Conservation (phyloP, 2,797 vertebrate species). For the Anas acuta region DNA sequence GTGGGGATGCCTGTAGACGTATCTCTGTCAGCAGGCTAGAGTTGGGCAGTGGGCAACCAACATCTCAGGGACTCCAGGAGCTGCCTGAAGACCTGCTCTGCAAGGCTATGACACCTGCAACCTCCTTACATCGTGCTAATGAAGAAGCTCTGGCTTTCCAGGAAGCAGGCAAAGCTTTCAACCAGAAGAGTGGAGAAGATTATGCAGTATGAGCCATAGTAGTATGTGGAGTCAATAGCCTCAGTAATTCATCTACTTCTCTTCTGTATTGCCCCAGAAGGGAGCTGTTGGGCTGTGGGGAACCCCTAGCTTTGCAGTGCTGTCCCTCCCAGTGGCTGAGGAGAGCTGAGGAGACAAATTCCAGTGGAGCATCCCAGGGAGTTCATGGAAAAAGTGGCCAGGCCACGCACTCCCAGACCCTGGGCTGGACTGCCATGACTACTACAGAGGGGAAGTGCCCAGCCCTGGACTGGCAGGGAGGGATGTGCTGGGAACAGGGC, state of each 20-base stretch:
- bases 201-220: background rate
- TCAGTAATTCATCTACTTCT: background rate
- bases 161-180: background rate
- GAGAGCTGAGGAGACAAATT: background rate
- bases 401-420: too few species aligned
- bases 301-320: fast-evolving
- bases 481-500: background rate
- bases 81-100: background rate
- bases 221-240: background rate
- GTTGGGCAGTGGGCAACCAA: background rate
- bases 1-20: too few species aligned
- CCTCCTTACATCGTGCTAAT: background rate
- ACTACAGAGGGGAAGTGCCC: background rate
- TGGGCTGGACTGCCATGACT: background rate
- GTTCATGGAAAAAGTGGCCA: fast-evolving
- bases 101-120: background rate
- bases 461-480: background rate
- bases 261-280: background rate
- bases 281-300: background rate
- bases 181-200: background rate
- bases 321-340: background rate
- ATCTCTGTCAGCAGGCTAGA: background rate
- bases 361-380: background rate
- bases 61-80: background rate
- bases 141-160: background rate